Base-by-base conservation (phyloP, 2,113 vertebrate species). In the Nesogale talazaci region DNA sequence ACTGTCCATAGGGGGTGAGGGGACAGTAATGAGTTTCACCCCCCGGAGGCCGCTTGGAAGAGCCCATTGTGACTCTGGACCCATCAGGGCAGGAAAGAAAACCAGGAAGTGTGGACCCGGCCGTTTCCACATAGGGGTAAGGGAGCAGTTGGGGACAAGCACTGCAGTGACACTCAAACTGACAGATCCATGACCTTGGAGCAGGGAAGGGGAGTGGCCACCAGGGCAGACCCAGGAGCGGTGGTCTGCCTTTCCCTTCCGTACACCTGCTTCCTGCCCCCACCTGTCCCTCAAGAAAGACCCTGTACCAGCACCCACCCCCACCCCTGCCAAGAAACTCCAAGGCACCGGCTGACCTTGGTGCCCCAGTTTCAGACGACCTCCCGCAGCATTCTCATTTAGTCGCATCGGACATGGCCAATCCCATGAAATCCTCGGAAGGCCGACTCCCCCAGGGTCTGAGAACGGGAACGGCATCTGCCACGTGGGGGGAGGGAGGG, bases 381-480 rank as follows among this genome's bases (percentile, higher is more conserved):
- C n/a, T 75, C 40, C 9, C 6, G 20, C 20, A 10, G 82, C 31
- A 23, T 36, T 67, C 56, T 75, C 74, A 31, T 38, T 31, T 11
- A 69, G 83, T 34, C 84, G 83, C 56, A 67, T 23, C 67, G 70
- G 57, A 77, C 23, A 70, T 4, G 2, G 29, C 9, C 22, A 80
- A 67, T 6, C 36, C 61, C 46, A 57, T n/a, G n/a, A 42, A 29
- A 61, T 78, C 27, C 27, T 40, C 22, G 25, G 65, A 91, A 77
- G 19, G 70, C 86, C 22, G 77, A 67, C 72, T 88, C 46, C 29
- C 65, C 93, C 79, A 1, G 0, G 85, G 82, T 81, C 94, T 75
- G 42, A 67, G 88, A 52, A 92, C 72, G 40, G 79, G 75, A 94
- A 89, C 91, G 85, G 93, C 95, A 94, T 94, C 96, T 97, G 91